phyloP scores from a whole-genome alignment of 2,797 vertebrate species.

The Rhinogobio ventralis region DNA sequence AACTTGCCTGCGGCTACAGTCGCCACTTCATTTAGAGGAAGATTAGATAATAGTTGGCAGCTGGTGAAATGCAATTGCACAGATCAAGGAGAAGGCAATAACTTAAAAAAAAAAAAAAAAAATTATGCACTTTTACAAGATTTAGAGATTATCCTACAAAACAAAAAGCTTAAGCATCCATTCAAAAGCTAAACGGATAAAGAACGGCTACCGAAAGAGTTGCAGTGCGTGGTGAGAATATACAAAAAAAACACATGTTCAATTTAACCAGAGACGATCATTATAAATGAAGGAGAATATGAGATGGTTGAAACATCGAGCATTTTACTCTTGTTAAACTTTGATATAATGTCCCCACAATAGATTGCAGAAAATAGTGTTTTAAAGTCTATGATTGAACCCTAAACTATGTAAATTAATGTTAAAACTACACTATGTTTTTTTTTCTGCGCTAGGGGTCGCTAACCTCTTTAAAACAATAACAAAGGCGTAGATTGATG shows the following conservation, averaged over 20 bases:
- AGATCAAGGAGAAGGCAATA: constrained; percentile 64
- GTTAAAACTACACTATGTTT: too few species aligned
- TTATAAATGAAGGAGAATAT: background rate
- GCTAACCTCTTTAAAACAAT: too few species aligned
- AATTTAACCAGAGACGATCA: too few species aligned
- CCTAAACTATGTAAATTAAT: too few species aligned
- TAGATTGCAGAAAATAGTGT: background rate
- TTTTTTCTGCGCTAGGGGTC: too few species aligned
- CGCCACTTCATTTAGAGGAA: constrained; percentile 64
- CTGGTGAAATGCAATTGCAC: constrained; percentile 73
- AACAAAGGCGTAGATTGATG: too few species aligned
- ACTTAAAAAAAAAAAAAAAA: constrained; percentile 53
- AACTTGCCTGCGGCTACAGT: constrained; percentile 67
- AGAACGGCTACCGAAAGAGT: background rate
- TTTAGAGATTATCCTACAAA: constrained; percentile 45
- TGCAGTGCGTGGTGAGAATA: background rate
- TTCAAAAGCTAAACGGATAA: constrained; percentile 3
- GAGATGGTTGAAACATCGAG: background rate
- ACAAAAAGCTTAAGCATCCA: constrained; percentile 50
- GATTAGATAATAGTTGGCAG: constrained; percentile 71
- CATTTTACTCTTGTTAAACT: background rate
- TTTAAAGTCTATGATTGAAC: background rate
- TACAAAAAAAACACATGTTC: background rate
- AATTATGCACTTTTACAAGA: constrained; percentile 51
- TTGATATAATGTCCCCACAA: background rate